Percentiles rank a stretch among this genome's conserved stretches.
Conservation (phyloP, 2,797 vertebrate species). For the Muscicapa striata region DNA sequence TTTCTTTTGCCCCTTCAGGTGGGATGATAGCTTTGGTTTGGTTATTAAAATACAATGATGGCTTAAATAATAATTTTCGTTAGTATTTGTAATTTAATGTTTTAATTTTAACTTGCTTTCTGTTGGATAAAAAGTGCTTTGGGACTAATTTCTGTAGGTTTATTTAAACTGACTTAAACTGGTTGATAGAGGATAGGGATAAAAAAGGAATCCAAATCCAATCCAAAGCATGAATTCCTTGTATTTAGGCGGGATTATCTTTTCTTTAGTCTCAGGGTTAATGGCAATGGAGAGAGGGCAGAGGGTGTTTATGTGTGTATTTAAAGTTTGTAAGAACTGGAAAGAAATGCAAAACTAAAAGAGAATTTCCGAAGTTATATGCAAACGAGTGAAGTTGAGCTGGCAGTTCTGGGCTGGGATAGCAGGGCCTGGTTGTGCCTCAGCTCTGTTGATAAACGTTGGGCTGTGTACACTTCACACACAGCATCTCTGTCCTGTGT, state of each 20-base stretch:
- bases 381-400: neutral
- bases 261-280: neutral
- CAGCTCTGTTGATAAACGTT: neutral
- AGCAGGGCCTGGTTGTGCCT: neutral
- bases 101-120: neutral
- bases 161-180: neutral
- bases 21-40: neutral
- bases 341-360: neutral
- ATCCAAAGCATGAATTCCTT: neutral
- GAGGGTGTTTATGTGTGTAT: neutral
- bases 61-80: neutral
- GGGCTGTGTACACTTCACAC: neutral
- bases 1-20: neutral
- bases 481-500: neutral
- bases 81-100: neutral
- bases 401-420: neutral
- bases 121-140: neutral
- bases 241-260: neutral
- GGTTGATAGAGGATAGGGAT: neutral
- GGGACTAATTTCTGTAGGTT: neutral
- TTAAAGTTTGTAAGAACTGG: neutral
- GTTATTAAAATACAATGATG: neutral
- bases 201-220: neutral
- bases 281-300: fast-evolving
- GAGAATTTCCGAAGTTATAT: neutral